Percentiles rank a stretch among this genome's conserved stretches.
These are phyloP conservation scores for Sipha flava DNA, from an alignment of 1,140 invertebrate species.

Conservation along the genomic window DNA sequence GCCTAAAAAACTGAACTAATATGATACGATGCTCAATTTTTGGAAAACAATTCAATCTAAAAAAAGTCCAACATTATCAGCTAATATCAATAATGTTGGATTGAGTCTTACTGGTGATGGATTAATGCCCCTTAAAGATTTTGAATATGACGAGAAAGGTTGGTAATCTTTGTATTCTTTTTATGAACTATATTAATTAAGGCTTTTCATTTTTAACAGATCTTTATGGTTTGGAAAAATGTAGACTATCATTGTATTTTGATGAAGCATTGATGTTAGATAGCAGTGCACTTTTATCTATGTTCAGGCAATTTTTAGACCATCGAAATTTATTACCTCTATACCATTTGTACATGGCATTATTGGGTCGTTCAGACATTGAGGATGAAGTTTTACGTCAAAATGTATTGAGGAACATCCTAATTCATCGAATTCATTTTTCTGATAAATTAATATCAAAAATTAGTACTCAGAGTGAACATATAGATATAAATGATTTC, in stretches of 20 bases:
- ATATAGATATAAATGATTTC: constrained; percentile 2
- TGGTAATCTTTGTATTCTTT: neutral
- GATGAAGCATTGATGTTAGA: neutral
- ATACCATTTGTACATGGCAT: constrained; percentile 7
- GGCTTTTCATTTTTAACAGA: neutral
- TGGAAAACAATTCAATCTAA: constrained; percentile 30
- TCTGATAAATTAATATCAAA: neutral
- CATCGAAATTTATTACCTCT: constrained; percentile 1
- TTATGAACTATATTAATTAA: neutral
- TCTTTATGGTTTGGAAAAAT: constrained; percentile 5
- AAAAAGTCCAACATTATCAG: neutral
- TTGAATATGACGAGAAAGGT: neutral
- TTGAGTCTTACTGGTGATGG: neutral
- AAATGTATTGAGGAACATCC: constrained; percentile 8
- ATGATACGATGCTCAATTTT: constrained; percentile 31
- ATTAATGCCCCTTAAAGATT: neutral
- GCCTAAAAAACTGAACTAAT: constrained; percentile 3
- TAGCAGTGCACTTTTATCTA: neutral
- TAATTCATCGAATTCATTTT: constrained; percentile 6
- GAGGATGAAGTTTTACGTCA: neutral
- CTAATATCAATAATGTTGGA: neutral
- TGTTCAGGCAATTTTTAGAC: constrained; percentile 21
- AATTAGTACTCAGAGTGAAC: neutral
- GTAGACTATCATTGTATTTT: neutral
- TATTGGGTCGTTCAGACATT: neutral